A percentile compares a stretch with the other conserved stretches of the same genome.
These are phyloP conservation scores for Furnarius figulus DNA, from an alignment of 2,113 vertebrate genomes.

Conservation along the genomic window DNA sequence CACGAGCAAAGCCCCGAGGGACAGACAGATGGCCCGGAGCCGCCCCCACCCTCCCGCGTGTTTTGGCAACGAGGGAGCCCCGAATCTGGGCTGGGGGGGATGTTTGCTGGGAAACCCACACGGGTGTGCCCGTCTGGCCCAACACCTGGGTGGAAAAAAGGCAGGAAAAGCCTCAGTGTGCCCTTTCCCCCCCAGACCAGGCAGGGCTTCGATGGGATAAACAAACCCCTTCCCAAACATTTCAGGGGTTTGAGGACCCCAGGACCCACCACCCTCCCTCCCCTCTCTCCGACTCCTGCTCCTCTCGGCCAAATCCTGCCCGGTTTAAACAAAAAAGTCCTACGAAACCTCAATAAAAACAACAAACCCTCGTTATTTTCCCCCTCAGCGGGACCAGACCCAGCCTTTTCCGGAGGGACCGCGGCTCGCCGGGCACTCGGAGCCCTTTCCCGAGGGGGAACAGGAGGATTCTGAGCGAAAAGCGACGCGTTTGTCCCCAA, in stretches of 20 bases:
- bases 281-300: not conserved
- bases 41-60: not conserved
- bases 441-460: not conserved
- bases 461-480: not conserved
- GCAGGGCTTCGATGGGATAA: not conserved
- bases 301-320: not conserved
- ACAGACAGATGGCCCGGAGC: not conserved
- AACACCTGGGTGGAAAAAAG: not conserved
- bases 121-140: accelerated
- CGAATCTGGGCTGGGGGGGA: not conserved
- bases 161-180: not conserved
- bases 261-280: not conserved
- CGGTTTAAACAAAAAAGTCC: not conserved
- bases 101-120: not conserved
- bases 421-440: not conserved
- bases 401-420: not conserved
- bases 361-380: not conserved
- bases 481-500: not conserved
- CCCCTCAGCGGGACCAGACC: not conserved
- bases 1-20: not conserved
- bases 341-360: not conserved
- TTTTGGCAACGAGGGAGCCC: not conserved
- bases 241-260: not conserved
- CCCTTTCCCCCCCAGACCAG: not conserved
- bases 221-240: not conserved